phyloP scores from a whole-genome alignment of 2,888 invertebrate genomes.

The Hypomecis atomaria region DNA sequence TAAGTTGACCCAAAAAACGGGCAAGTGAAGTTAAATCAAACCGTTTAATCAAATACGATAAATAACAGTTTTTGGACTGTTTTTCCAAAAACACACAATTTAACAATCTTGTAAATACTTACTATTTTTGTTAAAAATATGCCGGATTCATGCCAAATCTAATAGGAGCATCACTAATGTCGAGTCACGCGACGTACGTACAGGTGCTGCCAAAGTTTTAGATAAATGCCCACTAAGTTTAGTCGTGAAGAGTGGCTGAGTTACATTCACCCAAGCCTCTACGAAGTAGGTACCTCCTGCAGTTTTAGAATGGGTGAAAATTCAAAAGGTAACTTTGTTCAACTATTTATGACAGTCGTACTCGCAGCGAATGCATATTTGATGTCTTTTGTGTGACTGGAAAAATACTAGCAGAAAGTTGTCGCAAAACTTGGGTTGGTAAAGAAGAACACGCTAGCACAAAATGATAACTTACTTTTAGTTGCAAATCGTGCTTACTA shows the following conservation, averaged over 20 bases:
- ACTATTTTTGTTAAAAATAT: not conserved
- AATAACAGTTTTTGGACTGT: no score
- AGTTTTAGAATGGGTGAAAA: slow-evolving; percentile 38
- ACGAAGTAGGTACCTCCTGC: slow-evolving; percentile 40
- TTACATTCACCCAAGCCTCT: slow-evolving; percentile 57
- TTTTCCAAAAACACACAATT: no score
- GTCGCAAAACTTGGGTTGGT: no score
- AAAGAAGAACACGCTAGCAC: no score
- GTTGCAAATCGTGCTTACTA: no score
- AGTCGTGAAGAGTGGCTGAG: slow-evolving; percentile 63
- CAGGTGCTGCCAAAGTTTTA: slow-evolving; percentile 72
- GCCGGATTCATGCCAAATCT: not conserved
- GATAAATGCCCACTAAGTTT: slow-evolving; percentile 74
- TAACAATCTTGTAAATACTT: no score
- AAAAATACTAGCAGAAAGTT: not conserved
- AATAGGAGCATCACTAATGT: slow-evolving; percentile 34
- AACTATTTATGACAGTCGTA: slow-evolving; percentile 21
- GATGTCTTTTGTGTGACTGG: slow-evolving; percentile 4
- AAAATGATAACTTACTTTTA: no score
- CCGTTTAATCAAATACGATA: no score
- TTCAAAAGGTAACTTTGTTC: slow-evolving; percentile 28
- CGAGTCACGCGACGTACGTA: slow-evolving; percentile 62
- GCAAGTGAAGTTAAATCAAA: no score
- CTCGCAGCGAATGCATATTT: not conserved
- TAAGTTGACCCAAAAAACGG: no score